Evolutionary conservation across 2,797 vertebrate genomes (phyloP).

Genomic region (Benthosema pterotum): DNA sequence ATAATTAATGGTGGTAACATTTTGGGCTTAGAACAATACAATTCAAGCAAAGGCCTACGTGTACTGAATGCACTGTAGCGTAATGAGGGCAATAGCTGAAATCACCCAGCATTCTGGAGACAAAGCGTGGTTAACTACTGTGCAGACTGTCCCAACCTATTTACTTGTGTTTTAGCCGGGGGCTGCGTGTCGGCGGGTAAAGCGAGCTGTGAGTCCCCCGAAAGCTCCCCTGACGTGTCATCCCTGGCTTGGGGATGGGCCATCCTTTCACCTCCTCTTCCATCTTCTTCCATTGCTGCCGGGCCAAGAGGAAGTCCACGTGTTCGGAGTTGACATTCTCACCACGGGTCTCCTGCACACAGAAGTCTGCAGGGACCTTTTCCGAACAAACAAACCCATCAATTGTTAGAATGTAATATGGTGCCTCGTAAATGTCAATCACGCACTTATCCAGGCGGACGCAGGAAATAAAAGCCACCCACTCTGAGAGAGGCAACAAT

Average conservation of each 20-base stretch:
- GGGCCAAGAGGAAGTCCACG: constrained; percentile 70
- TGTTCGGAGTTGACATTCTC: constrained; percentile 74
- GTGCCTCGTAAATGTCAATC: too few relatives aligned
- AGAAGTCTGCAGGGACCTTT: constrained; percentile 65
- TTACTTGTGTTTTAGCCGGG: constrained; percentile 68
- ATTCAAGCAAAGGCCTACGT: not conserved
- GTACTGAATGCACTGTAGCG: not conserved
- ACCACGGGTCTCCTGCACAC: constrained; percentile 57
- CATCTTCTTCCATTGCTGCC: constrained; percentile 76
- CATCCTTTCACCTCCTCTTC: constrained; percentile 72
- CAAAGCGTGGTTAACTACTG: too few relatives aligned
- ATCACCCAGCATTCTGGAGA: not conserved
- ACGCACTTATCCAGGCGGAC: too few relatives aligned
- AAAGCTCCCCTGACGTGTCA: constrained; percentile 61
- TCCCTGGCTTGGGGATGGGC: constrained; percentile 59
- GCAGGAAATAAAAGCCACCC: too few relatives aligned
- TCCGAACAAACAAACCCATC: not conserved
- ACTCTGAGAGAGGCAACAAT: too few relatives aligned
- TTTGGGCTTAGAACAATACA: too few relatives aligned
- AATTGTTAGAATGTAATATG: not conserved
- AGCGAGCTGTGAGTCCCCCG: constrained; percentile 69
- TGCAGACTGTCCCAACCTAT: too few relatives aligned
- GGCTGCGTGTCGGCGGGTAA: constrained; percentile 72
- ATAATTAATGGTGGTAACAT: too few relatives aligned
- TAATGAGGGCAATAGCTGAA: too few relatives aligned